These are phyloP conservation scores for Drosophila orosa DNA, from an alignment of 1,140 invertebrate genomes.

Conservation along the genomic window DNA sequence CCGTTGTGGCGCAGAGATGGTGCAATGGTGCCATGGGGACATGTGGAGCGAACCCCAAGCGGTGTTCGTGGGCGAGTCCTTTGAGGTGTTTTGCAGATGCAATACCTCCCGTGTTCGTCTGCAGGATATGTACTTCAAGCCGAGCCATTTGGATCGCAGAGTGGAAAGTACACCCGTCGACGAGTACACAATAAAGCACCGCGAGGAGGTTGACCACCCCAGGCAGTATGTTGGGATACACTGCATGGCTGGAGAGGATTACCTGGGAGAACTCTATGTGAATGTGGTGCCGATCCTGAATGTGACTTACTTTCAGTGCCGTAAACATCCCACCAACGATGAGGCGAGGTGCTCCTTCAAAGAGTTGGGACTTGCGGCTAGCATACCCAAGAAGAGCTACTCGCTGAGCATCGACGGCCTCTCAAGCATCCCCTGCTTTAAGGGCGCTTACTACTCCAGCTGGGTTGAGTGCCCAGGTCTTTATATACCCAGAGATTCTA, in stretches of 20 bases:
- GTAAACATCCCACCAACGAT: neutral
- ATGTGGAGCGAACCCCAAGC: constrained; percentile 6
- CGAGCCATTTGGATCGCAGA: neutral
- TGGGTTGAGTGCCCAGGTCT: constrained; percentile 3
- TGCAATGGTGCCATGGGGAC: neutral
- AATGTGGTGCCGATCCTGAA: neutral
- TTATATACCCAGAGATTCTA: neutral
- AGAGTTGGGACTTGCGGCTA: neutral
- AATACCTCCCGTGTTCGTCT: neutral
- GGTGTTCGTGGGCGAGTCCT: constrained; percentile 4
- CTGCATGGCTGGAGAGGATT: neutral
- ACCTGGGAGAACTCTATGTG: neutral
- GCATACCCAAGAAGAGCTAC: constrained; percentile 7
- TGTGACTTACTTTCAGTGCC: neutral
- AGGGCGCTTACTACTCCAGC: neutral
- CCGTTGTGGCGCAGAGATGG: neutral
- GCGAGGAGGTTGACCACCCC: neutral
- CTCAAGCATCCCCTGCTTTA: neutral
- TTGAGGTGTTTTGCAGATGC: constrained; percentile 17
- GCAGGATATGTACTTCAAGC: neutral
- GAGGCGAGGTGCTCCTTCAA: neutral
- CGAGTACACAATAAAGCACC: neutral
- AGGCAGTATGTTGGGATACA: neutral
- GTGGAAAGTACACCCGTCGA: neutral
- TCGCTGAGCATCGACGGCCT: neutral